Base-by-base conservation (phyloP, 2,797 vertebrate species). In the Galagoides demidoff region DNA sequence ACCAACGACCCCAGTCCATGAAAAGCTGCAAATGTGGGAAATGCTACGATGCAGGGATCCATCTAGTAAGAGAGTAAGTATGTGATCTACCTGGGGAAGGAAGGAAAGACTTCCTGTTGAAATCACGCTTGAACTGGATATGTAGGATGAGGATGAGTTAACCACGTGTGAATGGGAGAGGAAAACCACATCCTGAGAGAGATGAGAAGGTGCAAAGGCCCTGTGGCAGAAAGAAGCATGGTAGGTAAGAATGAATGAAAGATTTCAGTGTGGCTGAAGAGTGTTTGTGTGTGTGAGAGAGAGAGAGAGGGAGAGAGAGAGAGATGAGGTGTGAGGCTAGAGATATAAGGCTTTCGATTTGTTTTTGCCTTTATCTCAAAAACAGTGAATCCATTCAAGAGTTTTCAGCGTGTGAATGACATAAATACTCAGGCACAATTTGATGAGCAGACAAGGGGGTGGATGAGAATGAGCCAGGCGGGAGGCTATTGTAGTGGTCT, bases 321-420 rank as follows among this genome's bases (percentile, higher is more conserved):
- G 17, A 59, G 27, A 52, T 31, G 37, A 43, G 13, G 23, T 68
- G 3, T 34, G 61, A 71, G 59, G 79, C 45, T 89, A 84, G 81
- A 87, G 39, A 64, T 71, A 20, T 6, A 89, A 84, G 45, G 6
- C 55, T 90, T 85, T 94, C 43, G 68, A 14, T 63, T 79, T 85
- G 1, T 57, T 94, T 93, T 85, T 63, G 20, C 22, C 10, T 87
- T 95, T 84, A 66, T 93, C n/a, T 39, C 34, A n/a, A 39, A 81
- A 55, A 68, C 29, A 57, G 17, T 76, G 74, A 79, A 37, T 66
- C 25, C 5, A 31, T 57, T 92, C 34, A 49, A 66, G 70, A 81
- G 11, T 64, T 78, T 49, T 39, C 23, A 64, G 25, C 11, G 2
- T 43, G 39, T 43, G 27, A 43, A 45, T 27, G 13, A 10, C 7